These are phyloP conservation scores for Xenotilapia flavipinnis DNA, from an alignment of 2,113 vertebrate genomes.

Conservation along the genomic window DNA sequence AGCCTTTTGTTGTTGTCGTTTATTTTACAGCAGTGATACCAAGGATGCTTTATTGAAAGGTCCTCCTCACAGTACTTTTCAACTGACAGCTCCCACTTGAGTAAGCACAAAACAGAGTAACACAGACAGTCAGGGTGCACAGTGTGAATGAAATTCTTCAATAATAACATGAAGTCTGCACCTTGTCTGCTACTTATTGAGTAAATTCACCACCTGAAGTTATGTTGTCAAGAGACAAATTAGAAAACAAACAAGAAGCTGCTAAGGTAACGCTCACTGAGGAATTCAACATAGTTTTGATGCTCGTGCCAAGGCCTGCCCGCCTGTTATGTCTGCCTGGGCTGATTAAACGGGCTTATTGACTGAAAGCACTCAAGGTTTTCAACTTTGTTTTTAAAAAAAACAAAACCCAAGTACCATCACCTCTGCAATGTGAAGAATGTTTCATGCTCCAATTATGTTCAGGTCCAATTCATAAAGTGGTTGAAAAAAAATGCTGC, in stretches of 20 bases:
- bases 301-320: constrained; percentile 25
- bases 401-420: background rate
- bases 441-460: background rate
- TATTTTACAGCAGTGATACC: constrained; percentile 58
- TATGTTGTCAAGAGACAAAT: background rate
- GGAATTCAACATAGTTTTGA: background rate
- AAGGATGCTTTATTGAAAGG: constrained; percentile 45
- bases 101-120: background rate
- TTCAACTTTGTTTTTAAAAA: background rate
- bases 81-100: constrained; percentile 64
- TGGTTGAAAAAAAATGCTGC: background rate
- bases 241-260: background rate
- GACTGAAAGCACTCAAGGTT: background rate
- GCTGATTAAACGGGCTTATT: background rate
- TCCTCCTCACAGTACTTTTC: constrained; percentile 56
- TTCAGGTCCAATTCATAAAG: background rate
- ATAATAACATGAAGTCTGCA: background rate
- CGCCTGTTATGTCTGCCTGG: constrained; percentile 13
- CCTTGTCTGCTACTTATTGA: background rate
- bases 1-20: background rate
- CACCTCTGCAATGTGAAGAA: constrained; percentile 29
- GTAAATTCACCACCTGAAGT: background rate
- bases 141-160: background rate
- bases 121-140: background rate
- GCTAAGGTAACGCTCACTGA: background rate